Evolutionary conservation across 53 echinoderm and acorn worm species (phyloP), one percentile per base, ranked within the genome.

Genomic region (Patiria pectinifera): DNA sequence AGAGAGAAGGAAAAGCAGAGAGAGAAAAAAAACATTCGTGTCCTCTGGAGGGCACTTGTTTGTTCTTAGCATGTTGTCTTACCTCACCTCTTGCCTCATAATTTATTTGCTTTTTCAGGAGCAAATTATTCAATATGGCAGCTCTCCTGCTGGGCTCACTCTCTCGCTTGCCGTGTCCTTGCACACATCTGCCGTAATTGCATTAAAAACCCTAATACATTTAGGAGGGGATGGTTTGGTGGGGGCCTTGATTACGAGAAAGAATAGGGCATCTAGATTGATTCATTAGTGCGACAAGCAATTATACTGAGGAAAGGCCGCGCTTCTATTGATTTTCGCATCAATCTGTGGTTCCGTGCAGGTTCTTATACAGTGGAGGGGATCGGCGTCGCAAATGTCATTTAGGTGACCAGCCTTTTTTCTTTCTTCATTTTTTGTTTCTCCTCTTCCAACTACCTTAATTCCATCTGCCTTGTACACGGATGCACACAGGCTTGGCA

Each of bases 201-300:
- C 92, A 92, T 92, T 86, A 92, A 89, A 53, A 84, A 92, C 92
- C 66, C 85, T 95, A 92, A 92, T 84, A 94, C 95, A 89, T 88
- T 88, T 82, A 93, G 89, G 44, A 62, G 44, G 46, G 69, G 82
- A 59, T 58, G 82, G 82, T 59, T 71, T 93, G 88, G 81, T 87
- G 76, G 84, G 71, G 76, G 87, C 84, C 70, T 87, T 83, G 88
- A 87, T 88, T 87, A 93, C 70, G 22, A 78, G 66, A 88, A 87
- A 89, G 83, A 89, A 88, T 85, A 83, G 83, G 83, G 93, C 83
- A 93, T 89, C 77, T 82, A 92, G 93, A 93, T 95, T 93, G 95
- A 95, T 93, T 95, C 93, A 95, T 95, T 95, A 95, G 95, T 91
- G 93, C 87, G 95, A 95, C 93, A 93, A 95, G 95, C 95, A 95